Evolutionary conservation across 2,113 vertebrate species (phyloP).

Genomic region (Ptychochromis oligacanthus): DNA sequence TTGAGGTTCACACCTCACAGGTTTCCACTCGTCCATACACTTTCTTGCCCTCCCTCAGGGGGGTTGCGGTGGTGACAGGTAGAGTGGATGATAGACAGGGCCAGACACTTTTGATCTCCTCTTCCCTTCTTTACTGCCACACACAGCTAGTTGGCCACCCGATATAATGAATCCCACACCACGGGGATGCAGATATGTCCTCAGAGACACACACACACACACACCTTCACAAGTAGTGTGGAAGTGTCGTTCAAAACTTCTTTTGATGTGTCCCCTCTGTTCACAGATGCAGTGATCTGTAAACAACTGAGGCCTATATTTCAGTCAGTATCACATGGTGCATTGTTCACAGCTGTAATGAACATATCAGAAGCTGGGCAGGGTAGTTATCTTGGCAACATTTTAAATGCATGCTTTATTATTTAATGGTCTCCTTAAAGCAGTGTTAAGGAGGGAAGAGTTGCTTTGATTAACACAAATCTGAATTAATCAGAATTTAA

Average conservation of each 20-base stretch:
- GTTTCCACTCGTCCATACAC: constrained; percentile 62
- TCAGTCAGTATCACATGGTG: background rate
- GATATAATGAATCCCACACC: constrained; percentile 50
- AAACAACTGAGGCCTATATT: background rate
- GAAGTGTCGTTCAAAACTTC: background rate
- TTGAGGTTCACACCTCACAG: constrained; percentile 75
- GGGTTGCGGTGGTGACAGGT: constrained; percentile 69
- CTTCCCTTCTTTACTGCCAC: constrained; percentile 28
- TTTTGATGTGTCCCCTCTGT: constrained; percentile 11
- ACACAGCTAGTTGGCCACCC: constrained; percentile 39
- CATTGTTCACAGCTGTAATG: constrained; percentile 13
- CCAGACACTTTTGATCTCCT: constrained; percentile 28
- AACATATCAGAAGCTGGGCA: constrained; percentile 34
- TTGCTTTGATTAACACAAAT: constrained; percentile 72
- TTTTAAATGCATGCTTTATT: constrained; percentile 59
- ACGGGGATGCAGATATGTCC: background rate
- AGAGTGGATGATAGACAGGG: constrained; percentile 75
- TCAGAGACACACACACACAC: background rate
- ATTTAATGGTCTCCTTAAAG: constrained; percentile 67
- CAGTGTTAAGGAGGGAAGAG: constrained; percentile 41
- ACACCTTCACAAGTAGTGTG: background rate
- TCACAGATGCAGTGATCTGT: background rate
- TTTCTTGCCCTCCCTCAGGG: constrained; percentile 57
- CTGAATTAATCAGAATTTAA: constrained; percentile 73
- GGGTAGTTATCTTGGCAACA: constrained; percentile 37